Conservation (phyloP, 2,797 vertebrate genomes). For the Paedocypris micromegethes region DNA sequence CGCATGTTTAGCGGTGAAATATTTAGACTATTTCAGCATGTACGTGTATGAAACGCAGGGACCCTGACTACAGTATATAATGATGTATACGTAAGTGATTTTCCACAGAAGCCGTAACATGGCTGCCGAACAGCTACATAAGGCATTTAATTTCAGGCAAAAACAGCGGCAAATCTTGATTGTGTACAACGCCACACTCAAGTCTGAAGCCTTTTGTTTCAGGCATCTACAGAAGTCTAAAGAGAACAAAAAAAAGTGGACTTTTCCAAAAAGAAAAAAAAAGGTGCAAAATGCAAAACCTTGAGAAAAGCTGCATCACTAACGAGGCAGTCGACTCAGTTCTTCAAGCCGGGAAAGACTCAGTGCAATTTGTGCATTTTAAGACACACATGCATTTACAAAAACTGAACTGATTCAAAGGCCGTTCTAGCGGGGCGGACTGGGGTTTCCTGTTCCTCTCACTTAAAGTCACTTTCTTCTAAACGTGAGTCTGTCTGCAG, state of each 20-base stretch:
- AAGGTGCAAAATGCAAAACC: slow-evolving; percentile 45
- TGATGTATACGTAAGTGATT: slow-evolving; percentile 35
- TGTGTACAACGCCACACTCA: slow-evolving; percentile 11
- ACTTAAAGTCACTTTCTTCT: too few relatives aligned
- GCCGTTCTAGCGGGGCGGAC: background rate
- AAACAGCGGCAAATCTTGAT: slow-evolving; percentile 11
- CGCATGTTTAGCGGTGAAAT: slow-evolving; percentile 20
- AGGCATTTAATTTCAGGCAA: slow-evolving; percentile 45
- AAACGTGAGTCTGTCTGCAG: too few relatives aligned
- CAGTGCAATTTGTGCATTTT: slow-evolving; percentile 31
- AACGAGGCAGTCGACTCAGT: slow-evolving; percentile 16
- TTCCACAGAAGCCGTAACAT: slow-evolving; percentile 35
- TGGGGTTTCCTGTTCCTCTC: too few relatives aligned
- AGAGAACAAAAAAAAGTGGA: background rate
- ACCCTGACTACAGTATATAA: slow-evolving; percentile 26
- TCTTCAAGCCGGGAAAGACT: slow-evolving; percentile 31
- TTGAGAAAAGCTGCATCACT: slow-evolving; percentile 16
- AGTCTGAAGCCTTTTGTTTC: slow-evolving; percentile 7
- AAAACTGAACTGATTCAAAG: slow-evolving; percentile 22
- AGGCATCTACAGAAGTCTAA: background rate
- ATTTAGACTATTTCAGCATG: background rate
- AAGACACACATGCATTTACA: slow-evolving; percentile 33
- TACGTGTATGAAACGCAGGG: background rate
- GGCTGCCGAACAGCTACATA: slow-evolving; percentile 36
- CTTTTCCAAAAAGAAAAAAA: slow-evolving; percentile 7